Conservation (phyloP, 2,113 vertebrate genomes). For the Phaethornis superciliosus region DNA sequence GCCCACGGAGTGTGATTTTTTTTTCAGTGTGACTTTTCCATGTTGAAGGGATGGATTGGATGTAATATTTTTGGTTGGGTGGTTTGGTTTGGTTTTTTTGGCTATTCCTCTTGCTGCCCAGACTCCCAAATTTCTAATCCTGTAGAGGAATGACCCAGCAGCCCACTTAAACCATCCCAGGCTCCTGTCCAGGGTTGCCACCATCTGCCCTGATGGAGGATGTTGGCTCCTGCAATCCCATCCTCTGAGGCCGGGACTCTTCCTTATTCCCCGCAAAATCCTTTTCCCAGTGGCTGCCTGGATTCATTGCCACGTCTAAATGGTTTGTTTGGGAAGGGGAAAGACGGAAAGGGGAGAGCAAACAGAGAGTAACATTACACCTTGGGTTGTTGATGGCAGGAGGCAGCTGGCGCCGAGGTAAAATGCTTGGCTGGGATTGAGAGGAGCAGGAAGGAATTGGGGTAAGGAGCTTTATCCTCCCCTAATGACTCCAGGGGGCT, state of each 20-base stretch:
- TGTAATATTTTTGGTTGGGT: no score
- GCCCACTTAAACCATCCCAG: neutral
- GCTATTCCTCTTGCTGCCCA: accelerated
- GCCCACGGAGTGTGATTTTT: no score
- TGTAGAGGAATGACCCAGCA: accelerated
- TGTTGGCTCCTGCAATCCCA: accelerated
- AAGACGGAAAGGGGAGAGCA: slow-evolving; percentile 77
- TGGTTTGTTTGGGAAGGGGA: slow-evolving; percentile 33
- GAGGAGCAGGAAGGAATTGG: slow-evolving; percentile 65
- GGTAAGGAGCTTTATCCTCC: slow-evolving; percentile 15
- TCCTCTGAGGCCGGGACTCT: accelerated
- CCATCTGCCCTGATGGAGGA: no score
- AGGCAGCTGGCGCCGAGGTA: slow-evolving; percentile 79
- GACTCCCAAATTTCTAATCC: neutral
- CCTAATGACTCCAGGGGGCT: neutral
- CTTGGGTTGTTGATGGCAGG: slow-evolving; percentile 79
- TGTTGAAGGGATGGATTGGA: neutral
- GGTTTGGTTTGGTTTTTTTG: no score
- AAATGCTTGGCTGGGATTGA: slow-evolving; percentile 81
- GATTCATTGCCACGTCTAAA: slow-evolving; percentile 28
- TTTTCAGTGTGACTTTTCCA: no score
- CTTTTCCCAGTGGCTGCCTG: neutral
- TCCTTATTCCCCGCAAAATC: accelerated
- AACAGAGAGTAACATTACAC: slow-evolving; percentile 85
- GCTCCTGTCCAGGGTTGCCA: no score